These are phyloP conservation scores for Drosophila cyrtoloma DNA, from an alignment of 2,888 invertebrate genomes.

Conservation along the genomic window DNA sequence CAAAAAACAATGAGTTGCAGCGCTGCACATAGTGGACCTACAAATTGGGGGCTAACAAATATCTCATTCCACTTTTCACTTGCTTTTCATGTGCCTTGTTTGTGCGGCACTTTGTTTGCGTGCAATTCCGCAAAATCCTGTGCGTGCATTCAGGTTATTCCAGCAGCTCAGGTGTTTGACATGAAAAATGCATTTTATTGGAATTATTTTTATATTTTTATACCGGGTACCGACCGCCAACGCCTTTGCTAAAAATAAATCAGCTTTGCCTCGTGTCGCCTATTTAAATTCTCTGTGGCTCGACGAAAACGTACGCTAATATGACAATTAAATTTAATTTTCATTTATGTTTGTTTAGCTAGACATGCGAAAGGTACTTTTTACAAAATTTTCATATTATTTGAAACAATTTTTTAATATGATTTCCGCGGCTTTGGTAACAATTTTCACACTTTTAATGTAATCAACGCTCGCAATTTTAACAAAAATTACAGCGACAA, in stretches of 20 bases:
- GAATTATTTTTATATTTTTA: constrained; percentile 77
- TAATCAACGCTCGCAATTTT: constrained; percentile 66
- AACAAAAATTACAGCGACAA: constrained; percentile 29
- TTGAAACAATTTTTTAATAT: constrained; percentile 18
- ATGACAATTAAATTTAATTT: constrained; percentile 74
- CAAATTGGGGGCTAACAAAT: constrained; percentile 6
- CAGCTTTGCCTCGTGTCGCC: constrained; percentile 26
- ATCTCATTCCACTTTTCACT: not conserved
- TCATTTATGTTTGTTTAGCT: constrained; percentile 71
- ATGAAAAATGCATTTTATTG: constrained; percentile 83
- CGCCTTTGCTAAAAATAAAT: constrained; percentile 33
- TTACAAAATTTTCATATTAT: not conserved
- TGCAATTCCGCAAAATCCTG: constrained; percentile 80
- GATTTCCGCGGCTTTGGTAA: constrained; percentile 43
- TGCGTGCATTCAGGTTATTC: constrained; percentile 82
- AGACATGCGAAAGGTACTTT: constrained; percentile 12
- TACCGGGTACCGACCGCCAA: constrained; percentile 13
- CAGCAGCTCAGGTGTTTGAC: constrained; percentile 81
- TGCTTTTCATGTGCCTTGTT: constrained; percentile 39
- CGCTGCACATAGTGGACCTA: not conserved
- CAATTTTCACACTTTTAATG: constrained; percentile 76
- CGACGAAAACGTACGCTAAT: constrained; percentile 47
- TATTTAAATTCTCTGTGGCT: constrained; percentile 48
- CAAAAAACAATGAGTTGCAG: constrained; percentile 45
- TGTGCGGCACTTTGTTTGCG: constrained; percentile 71